Percentiles rank a stretch among this genome's conserved stretches.
These are phyloP conservation scores for Corvus moneduloides DNA, from an alignment of 2,113 vertebrate genomes.

Conservation along the genomic window DNA sequence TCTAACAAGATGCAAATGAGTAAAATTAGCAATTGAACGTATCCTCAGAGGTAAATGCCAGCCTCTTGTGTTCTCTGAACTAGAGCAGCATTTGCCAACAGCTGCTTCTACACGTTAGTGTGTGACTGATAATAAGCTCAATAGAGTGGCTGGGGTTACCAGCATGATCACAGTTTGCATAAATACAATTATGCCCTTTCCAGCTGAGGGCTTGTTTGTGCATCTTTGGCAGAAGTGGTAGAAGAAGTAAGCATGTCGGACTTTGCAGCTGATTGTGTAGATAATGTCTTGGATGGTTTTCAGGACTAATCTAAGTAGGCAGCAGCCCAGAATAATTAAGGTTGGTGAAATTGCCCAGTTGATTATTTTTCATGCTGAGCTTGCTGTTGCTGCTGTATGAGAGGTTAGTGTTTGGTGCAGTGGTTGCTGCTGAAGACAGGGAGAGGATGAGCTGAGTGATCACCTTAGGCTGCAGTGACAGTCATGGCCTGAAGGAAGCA, in stretches of 20 bases:
- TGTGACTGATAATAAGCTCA: background rate
- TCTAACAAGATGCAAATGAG: background rate
- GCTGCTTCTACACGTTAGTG: background rate
- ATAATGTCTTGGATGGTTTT: background rate
- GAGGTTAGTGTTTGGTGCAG: background rate
- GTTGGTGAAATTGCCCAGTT: background rate
- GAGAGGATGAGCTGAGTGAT: background rate
- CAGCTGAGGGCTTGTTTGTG: background rate
- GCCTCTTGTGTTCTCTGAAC: background rate
- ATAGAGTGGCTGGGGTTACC: background rate
- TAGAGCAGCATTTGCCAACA: background rate
- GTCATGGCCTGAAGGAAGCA: background rate
- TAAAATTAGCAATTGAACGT: background rate
- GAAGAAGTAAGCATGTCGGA: background rate
- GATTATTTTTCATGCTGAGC: constrained; percentile 22
- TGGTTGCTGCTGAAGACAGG: background rate
- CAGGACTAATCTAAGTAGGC: constrained; percentile 13
- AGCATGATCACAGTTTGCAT: background rate
- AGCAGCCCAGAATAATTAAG: constrained; percentile 29
- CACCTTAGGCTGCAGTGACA: background rate
- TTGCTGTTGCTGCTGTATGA: background rate
- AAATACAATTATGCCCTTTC: background rate
- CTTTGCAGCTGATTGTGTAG: background rate
- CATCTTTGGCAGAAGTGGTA: background rate
- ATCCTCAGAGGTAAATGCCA: background rate